These are phyloP conservation scores for Malurus cyaneus DNA, from an alignment of 2,113 vertebrate species.

Conservation along the genomic window DNA sequence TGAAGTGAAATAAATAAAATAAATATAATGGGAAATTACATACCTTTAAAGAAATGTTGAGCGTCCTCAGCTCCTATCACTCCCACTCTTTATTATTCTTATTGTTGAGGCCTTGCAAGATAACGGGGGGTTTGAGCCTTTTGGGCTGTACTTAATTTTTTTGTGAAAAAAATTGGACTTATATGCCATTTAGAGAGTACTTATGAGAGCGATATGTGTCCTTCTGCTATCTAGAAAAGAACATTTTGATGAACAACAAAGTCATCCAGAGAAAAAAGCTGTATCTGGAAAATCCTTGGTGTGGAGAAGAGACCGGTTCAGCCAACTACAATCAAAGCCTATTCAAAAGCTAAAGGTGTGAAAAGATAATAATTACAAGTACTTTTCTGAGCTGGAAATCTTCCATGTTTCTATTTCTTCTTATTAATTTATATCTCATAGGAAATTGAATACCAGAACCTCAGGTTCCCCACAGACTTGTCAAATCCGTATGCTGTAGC, in stretches of 20 bases:
- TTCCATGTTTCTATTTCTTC: background rate
- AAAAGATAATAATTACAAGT: background rate
- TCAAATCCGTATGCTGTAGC: constrained; percentile 84
- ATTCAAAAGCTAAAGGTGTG: constrained; percentile 61
- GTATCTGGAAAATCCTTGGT: constrained; percentile 3
- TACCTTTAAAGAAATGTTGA: background rate
- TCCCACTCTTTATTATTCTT: background rate
- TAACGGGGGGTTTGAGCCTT: background rate
- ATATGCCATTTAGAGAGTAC: background rate
- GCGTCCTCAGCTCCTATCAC: background rate
- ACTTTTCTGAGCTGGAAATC: background rate
- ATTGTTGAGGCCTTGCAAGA: background rate
- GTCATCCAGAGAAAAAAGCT: constrained; percentile 25
- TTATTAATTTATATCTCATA: constrained; percentile 44
- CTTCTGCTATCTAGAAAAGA: constrained; percentile 62
- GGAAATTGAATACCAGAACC: constrained; percentile 72
- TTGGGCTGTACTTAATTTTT: background rate
- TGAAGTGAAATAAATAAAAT: background rate
- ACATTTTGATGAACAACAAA: constrained; percentile 45
- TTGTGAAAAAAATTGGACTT: background rate
- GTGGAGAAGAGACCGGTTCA: background rate
- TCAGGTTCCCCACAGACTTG: constrained; percentile 72
- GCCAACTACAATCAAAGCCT: background rate
- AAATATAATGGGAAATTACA: background rate
- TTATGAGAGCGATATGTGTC: constrained; percentile 10